Percentiles rank a stretch among this genome's conserved stretches.
These are phyloP conservation scores for Propithecus perrieri DNA, from an alignment of 2,797 vertebrate species.

Conservation along the genomic window DNA sequence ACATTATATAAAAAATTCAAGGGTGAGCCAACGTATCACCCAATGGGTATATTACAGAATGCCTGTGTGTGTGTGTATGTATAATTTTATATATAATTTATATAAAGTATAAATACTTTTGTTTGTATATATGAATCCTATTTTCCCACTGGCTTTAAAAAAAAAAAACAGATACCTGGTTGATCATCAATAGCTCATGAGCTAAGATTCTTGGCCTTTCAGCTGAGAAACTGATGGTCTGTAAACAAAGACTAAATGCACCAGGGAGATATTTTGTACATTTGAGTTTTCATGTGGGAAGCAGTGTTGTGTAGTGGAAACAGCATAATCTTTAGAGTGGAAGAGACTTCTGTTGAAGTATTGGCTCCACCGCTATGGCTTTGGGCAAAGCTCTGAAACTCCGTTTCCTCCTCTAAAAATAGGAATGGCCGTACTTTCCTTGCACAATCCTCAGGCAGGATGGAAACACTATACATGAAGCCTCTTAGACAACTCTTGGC, in stretches of 20 bases:
- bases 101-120: conserved; percentile 9
- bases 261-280: not conserved
- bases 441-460: not conserved
- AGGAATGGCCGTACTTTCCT: not conserved
- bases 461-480: rapidly evolving
- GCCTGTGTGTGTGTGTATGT: not conserved
- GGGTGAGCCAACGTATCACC: not conserved
- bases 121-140: not conserved
- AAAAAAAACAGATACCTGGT: not conserved
- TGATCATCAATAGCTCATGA: conserved; percentile 21
- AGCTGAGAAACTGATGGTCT: conserved; percentile 39
- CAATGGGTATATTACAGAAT: not conserved
- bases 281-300: not conserved
- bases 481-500: not conserved
- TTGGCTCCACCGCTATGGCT: not conserved
- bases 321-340: not conserved
- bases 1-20: conserved; percentile 11
- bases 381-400: conserved; percentile 49
- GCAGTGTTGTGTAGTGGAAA: not conserved
- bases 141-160: conserved; percentile 8
- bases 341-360: not conserved
- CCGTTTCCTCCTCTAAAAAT: conserved; percentile 64
- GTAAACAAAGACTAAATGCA: conserved; percentile 27
- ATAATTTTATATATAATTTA: not conserved
- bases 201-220: conserved; percentile 4